Evolutionary conservation across 2,113 vertebrate genomes (phyloP).

Genomic region (Alligator mississippiensis): DNA sequence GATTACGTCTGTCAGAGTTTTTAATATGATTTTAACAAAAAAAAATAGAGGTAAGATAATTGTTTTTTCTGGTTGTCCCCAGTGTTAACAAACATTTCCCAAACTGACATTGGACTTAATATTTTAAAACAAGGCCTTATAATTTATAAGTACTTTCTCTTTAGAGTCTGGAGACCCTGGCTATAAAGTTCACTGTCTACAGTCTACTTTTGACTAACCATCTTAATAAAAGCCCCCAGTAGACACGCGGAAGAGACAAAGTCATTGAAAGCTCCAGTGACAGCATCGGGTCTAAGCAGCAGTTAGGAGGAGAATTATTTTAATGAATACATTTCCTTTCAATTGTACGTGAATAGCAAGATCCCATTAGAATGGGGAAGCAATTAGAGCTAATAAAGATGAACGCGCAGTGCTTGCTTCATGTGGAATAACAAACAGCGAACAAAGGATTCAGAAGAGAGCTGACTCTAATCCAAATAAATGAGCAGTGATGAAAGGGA

Average conservation of each 20-base stretch:
- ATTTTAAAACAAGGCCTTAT: not conserved
- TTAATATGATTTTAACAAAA: not conserved
- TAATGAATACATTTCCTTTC: conserved; percentile 88
- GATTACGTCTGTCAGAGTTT: not conserved
- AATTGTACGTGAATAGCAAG: conserved; percentile 81
- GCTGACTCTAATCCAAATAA: conserved; percentile 76
- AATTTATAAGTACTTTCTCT: conserved; percentile 42
- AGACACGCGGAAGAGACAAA: conserved; percentile 51
- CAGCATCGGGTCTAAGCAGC: conserved; percentile 74
- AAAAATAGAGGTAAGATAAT: not conserved
- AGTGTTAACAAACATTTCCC: conserved; percentile 17
- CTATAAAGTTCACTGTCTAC: conserved; percentile 63
- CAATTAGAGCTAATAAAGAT: conserved; percentile 89
- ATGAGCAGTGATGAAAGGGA: conserved; percentile 56
- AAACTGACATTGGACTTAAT: conserved; percentile 41
- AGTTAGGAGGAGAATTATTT: conserved; percentile 82
- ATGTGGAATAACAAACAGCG: conserved; percentile 80
- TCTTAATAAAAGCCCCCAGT: conserved; percentile 58
- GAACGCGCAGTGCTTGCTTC: conserved; percentile 74
- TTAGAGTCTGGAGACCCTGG: conserved; percentile 63
- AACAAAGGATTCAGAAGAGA: conserved; percentile 76
- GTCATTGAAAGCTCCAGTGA: conserved; percentile 60
- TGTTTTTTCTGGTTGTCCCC: not conserved
- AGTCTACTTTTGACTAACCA: conserved; percentile 40
- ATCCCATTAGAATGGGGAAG: conserved; percentile 86